Conservation (phyloP, 1,140 invertebrate genomes). For the Agraylea sexmaculata region DNA sequence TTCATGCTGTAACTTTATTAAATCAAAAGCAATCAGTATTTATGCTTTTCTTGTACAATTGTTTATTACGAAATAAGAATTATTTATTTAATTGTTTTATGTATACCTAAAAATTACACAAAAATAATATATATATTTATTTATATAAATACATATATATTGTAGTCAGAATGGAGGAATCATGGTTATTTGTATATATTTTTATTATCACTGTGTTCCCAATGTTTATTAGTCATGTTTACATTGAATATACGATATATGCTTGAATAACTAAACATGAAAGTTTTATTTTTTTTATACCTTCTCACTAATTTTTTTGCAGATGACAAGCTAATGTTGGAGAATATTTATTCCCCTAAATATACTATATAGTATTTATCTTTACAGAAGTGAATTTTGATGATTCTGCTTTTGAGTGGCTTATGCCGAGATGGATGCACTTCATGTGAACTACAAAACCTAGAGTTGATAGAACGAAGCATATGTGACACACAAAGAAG, state of each 20-base stretch:
- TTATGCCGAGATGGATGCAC: too few species aligned
- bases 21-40: conserved; percentile 22
- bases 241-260: conserved; percentile 24
- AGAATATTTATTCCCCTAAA: too few species aligned
- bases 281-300: conserved; percentile 17
- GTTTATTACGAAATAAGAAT: conserved; percentile 21
- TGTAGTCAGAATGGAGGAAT: conserved; percentile 20
- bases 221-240: conserved; percentile 24
- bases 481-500: too few species aligned
- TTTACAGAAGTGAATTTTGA: too few species aligned
- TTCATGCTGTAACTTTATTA: conserved; percentile 14
- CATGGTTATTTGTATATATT: conserved; percentile 24
- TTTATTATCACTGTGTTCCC: conserved; percentile 24
- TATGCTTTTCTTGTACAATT: conserved; percentile 23
- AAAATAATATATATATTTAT: too few species aligned
- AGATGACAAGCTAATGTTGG: too few species aligned
- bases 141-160: too few species aligned
- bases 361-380: too few species aligned
- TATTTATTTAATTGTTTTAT: conserved; percentile 23
- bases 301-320: background rate
- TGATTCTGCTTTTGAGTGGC: too few species aligned
- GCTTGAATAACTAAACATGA: conserved; percentile 20
- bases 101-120: too few species aligned
- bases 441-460: too few species aligned
- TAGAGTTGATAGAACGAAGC: too few species aligned